Conservation (phyloP, 2,888 invertebrate genomes). For the Plemyria rubiginata region DNA sequence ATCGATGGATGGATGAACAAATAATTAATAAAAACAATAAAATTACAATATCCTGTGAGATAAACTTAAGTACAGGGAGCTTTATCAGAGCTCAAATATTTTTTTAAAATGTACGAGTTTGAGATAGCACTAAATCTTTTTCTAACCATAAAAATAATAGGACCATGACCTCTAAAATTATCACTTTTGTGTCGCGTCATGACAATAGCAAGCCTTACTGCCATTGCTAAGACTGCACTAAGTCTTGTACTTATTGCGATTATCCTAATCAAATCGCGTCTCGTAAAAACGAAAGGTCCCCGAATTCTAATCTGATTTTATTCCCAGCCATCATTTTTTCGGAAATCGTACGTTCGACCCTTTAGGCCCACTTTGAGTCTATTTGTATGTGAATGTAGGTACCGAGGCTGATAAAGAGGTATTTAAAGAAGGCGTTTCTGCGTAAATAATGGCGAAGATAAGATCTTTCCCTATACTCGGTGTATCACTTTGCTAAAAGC, state of each 20-base stretch:
- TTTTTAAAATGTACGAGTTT: no score
- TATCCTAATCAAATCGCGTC: slow-evolving; percentile 37
- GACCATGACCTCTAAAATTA: no score
- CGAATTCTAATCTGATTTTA: slow-evolving; percentile 43
- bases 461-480: slow-evolving; percentile 15
- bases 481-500: slow-evolving; percentile 26
- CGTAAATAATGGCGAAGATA: slow-evolving; percentile 52
- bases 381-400: slow-evolving; percentile 47
- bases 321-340: slow-evolving; percentile 44
- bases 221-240: slow-evolving; percentile 15
- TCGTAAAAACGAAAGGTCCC: slow-evolving; percentile 37
- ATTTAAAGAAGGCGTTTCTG: slow-evolving; percentile 47
- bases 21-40: no score
- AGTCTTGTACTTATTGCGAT: slow-evolving; percentile 30
- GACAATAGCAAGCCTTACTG: slow-evolving; percentile 7
- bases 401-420: slow-evolving; percentile 47
- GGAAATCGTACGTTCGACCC: slow-evolving; percentile 35
- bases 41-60: no score
- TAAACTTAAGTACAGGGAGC: no score
- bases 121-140: no score
- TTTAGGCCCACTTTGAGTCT: slow-evolving; percentile 41
- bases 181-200: not conserved
- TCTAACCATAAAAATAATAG: no score
- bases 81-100: no score
- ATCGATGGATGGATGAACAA: no score